These are phyloP conservation scores for Drosophila bunnanda DNA, from an alignment of 2,888 invertebrate genomes.

Conservation along the genomic window DNA sequence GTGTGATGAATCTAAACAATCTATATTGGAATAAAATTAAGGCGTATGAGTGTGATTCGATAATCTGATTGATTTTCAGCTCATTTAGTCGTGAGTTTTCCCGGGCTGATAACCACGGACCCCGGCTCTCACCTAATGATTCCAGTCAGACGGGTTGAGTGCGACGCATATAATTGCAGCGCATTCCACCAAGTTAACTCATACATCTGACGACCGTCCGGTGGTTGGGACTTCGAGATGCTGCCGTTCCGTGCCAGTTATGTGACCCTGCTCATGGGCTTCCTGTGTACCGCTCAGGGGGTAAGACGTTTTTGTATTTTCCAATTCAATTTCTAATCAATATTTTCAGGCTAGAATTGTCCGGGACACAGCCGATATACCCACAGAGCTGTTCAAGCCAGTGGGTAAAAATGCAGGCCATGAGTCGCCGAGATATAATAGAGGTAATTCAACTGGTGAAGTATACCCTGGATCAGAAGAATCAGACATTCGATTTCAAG, in stretches of 20 bases:
- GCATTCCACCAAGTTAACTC: conserved; percentile 28
- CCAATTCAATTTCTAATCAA: not conserved
- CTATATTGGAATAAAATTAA: not conserved
- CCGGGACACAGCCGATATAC: conserved; percentile 56
- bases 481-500: not conserved
- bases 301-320: conserved; percentile 40
- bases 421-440: not conserved
- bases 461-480: not conserved
- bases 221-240: conserved; percentile 35
- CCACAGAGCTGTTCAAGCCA: conserved; percentile 58
- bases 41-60: not conserved
- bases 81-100: conserved; percentile 30
- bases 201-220: conserved; percentile 21
- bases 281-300: conserved; percentile 34
- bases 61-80: conserved; percentile 15
- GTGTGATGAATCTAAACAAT: not conserved
- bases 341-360: conserved; percentile 32
- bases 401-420: not conserved
- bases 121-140: conserved; percentile 33
- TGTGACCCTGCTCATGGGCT: conserved; percentile 11
- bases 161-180: conserved; percentile 37
- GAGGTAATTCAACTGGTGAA: not conserved
- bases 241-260: conserved; percentile 9
- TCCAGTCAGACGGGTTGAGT: conserved; percentile 43
- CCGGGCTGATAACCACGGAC: conserved; percentile 40